Base-by-base conservation (phyloP, 1,140 invertebrate species). In the Oryctes rhinoceros region DNA sequence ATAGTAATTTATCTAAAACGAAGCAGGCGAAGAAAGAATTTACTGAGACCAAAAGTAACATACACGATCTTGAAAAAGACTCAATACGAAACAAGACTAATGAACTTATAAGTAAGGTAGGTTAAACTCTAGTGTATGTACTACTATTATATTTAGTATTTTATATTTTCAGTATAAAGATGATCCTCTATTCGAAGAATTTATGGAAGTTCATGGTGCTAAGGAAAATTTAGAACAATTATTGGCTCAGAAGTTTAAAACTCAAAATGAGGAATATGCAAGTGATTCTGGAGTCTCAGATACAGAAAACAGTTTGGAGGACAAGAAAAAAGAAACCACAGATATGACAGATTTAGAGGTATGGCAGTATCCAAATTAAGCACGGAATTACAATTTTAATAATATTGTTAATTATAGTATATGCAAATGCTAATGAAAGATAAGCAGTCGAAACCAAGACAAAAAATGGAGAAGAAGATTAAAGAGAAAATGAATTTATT, bases 141-240 rank as follows among this genome's bases (percentile, higher is more conserved):
- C 5, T 74, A 74, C n/a, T 80, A 81, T 80, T 37, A 37, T 53
- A 78, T 83, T 76, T 13, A 39, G 3, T 13, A 78, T 53, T 11
- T 71, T 79, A 82, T 35, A 71, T 24, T 78, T 81, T 81, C 86
- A 95, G 92, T 92, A 96, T 83, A 94, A 95, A 89, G 91, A 96
- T 90, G 96, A 98, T 91, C 94, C 96, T 35, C 87, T 95, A 79
- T 98, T 98, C 89, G 88, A 91, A 81, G 96, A 98, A 88, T 99
- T 97, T 89, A 88, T 98, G 83, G 91, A 96, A 89, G 91, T 92
- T 71, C 95, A 98, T 88, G 90, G 88, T 86, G 89, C 88, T 81
- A 86, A 77, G 77, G 84, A 20, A 88, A 89, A 67, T 86, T 86
- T 78, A 85, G 87, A 90, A 30, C 65, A 81, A 86, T 89, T 71